Conservation (phyloP, 1,140 invertebrate genomes). For the Diuraphis noxia region DNA sequence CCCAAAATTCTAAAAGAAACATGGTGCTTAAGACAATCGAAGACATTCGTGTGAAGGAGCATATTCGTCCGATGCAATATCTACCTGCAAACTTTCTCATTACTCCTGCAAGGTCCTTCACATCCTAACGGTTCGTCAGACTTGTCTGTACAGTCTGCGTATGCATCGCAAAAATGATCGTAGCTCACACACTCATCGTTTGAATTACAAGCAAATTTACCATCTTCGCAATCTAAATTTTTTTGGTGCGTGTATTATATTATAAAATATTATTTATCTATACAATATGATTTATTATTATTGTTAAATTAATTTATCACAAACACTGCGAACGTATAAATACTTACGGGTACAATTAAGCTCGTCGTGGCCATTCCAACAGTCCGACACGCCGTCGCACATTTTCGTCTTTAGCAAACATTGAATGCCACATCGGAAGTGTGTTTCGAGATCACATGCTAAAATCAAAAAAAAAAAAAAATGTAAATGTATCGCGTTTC, state of each 20-base stretch:
- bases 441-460: slow-evolving; percentile 71
- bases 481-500: background rate
- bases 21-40: slow-evolving; percentile 4
- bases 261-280: background rate
- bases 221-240: slow-evolving; percentile 52
- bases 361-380: slow-evolving; percentile 80
- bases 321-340: slow-evolving; percentile 25
- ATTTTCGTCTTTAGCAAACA: slow-evolving; percentile 70
- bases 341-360: slow-evolving; percentile 73
- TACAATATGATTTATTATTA: background rate
- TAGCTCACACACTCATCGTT: slow-evolving; percentile 64
- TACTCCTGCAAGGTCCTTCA: slow-evolving; percentile 63
- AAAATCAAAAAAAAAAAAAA: slow-evolving; percentile 60
- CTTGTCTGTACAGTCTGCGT: slow-evolving; percentile 68
- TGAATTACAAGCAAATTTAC: slow-evolving; percentile 31
- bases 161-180: slow-evolving; percentile 68
- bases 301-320: background rate
- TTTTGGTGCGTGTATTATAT: background rate
- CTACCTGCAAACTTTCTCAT: slow-evolving; percentile 65
- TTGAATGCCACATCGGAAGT: slow-evolving; percentile 77
- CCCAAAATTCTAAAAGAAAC: background rate
- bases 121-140: slow-evolving; percentile 72
- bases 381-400: slow-evolving; percentile 77
- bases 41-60: slow-evolving; percentile 10
- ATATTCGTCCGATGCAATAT: background rate